Percentiles rank a stretch among this genome's conserved stretches.
phyloP scores from a whole-genome alignment of 2,113 vertebrate species.

The Illadopsis cleaveri region DNA sequence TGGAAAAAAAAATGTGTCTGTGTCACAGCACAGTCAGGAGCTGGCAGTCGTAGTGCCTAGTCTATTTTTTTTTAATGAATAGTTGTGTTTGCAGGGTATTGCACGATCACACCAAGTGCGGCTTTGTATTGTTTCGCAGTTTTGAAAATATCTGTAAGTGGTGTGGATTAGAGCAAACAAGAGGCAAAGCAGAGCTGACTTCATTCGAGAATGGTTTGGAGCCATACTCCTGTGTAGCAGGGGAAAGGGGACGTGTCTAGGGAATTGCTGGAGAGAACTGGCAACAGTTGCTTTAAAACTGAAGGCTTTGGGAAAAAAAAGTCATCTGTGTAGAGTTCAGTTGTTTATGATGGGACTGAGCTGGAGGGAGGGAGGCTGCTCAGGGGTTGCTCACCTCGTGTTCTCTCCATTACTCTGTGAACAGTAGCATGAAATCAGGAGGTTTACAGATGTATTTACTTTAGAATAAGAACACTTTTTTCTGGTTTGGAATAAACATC shows the following conservation, averaged over 20 bases:
- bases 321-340: not conserved
- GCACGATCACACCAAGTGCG: not conserved
- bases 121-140: constrained; percentile 12
- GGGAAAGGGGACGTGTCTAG: not conserved
- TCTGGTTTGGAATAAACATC: not conserved
- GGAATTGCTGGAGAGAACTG: not conserved
- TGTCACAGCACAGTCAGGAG: constrained; percentile 16
- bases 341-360: not conserved
- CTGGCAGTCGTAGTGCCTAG: not conserved
- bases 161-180: not conserved
- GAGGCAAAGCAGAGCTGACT: constrained; percentile 7
- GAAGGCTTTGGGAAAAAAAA: not conserved
- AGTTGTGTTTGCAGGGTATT: constrained; percentile 17
- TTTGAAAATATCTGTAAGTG: not conserved
- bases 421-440: not conserved
- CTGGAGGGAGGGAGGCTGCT: not conserved
- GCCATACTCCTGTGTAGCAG: not conserved
- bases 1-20: not conserved
- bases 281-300: constrained; percentile 8
- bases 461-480: not conserved
- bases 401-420: not conserved
- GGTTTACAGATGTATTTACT: not conserved
- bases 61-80: constrained; percentile 11
- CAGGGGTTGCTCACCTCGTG: not conserved
- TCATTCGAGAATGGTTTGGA: not conserved